These are phyloP conservation scores for Tolmerus cingulatus DNA, from an alignment of 2,888 invertebrate species.

Conservation along the genomic window DNA sequence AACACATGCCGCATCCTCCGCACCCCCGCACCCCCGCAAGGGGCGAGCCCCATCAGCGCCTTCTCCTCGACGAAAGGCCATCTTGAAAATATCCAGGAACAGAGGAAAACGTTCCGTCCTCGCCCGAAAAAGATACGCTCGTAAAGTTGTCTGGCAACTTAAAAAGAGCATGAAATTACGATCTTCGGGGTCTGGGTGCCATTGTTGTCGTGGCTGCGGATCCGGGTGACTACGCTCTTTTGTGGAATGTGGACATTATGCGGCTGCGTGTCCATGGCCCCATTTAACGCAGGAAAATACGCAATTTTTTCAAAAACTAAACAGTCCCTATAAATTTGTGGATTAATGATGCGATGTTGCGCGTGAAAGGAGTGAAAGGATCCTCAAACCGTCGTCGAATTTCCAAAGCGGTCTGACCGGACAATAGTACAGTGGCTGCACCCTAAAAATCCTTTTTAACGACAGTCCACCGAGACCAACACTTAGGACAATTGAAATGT, in stretches of 20 bases:
- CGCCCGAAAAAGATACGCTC: slow-evolving; percentile 46
- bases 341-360: slow-evolving; percentile 40
- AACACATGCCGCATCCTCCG: neutral
- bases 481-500: slow-evolving; percentile 11
- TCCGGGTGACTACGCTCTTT: slow-evolving; percentile 6
- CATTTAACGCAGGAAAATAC: slow-evolving; percentile 41
- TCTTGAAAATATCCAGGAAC: slow-evolving; percentile 34
- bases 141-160: slow-evolving; percentile 55
- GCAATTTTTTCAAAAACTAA: slow-evolving; percentile 38
- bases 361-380: neutral
- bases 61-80: neutral
- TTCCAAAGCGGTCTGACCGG: neutral
- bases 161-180: slow-evolving; percentile 50
- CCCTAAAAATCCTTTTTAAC: slow-evolving; percentile 31
- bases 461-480: neutral
- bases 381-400: neutral
- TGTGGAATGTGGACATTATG: slow-evolving; percentile 22
- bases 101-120: slow-evolving; percentile 39
- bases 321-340: slow-evolving; percentile 44
- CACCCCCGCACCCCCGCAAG: neutral
- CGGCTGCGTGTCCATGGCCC: slow-evolving; percentile 28
- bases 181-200: slow-evolving; percentile 11
- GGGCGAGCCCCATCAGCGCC: neutral
- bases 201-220: slow-evolving; percentile 14
- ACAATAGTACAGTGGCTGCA: neutral